A percentile compares a stretch with the other conserved stretches of the same genome.
Conservation (phyloP, 2,113 vertebrate species). For the Sclerurus mexicanus region DNA sequence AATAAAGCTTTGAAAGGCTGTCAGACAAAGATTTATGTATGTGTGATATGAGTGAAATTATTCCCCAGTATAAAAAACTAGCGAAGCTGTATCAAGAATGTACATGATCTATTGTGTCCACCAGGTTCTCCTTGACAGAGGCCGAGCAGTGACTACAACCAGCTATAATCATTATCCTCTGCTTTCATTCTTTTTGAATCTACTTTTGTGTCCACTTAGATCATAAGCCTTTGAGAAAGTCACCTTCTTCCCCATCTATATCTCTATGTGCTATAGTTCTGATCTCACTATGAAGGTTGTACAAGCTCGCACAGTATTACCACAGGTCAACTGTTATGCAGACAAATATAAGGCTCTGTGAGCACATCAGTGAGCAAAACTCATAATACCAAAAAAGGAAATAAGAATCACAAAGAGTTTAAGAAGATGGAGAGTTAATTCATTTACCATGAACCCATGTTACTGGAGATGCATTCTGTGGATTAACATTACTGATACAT, state of each 20-base stretch:
- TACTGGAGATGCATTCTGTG: background rate
- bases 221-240: background rate
- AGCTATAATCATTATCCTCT: background rate
- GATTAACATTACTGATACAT: background rate
- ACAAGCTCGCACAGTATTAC: background rate
- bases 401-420: background rate
- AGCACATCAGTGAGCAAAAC: background rate
- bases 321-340: background rate
- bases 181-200: background rate
- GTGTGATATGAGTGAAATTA: background rate
- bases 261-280: background rate
- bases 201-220: background rate
- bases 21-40: background rate
- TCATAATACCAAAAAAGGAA: background rate
- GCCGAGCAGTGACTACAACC: background rate
- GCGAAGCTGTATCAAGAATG: background rate
- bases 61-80: background rate
- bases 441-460: background rate
- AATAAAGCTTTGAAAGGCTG: slow-evolving; percentile 15
- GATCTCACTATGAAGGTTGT: background rate
- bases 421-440: background rate
- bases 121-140: background rate
- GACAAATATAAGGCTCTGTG: background rate
- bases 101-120: background rate
- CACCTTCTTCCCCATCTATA: background rate